phyloP scores from a whole-genome alignment of 1,140 invertebrate genomes.

The Euwallacea similis region DNA sequence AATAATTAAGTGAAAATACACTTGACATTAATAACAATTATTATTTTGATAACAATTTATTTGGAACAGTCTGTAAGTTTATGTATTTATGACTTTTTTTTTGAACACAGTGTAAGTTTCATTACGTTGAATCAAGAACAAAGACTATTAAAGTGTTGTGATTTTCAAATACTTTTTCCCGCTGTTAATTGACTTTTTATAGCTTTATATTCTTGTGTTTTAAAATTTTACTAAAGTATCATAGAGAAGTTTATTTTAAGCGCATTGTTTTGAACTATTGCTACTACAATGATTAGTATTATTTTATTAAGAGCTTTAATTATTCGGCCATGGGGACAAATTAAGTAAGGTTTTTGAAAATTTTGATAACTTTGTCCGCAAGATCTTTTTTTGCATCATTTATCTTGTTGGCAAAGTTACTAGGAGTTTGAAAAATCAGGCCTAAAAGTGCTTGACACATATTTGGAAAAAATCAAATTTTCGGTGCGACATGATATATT shows the following conservation, averaged over 20 bases:
- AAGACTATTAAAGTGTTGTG: slow-evolving; percentile 19
- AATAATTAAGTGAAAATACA: too few species aligned
- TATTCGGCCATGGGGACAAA: too few species aligned
- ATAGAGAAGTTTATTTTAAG: slow-evolving; percentile 12
- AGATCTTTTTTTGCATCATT: too few species aligned
- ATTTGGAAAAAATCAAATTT: not conserved
- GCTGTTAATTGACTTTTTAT: slow-evolving; percentile 15
- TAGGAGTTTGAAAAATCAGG: not conserved
- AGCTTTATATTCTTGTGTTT: slow-evolving; percentile 22
- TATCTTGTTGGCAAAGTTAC: not conserved
- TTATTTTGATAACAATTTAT: too few species aligned
- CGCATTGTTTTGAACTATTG: slow-evolving; percentile 12
- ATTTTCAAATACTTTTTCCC: slow-evolving; percentile 13
- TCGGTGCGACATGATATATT: not conserved
- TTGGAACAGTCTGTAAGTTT: too few species aligned
- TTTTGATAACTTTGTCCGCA: too few species aligned
- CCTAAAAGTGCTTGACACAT: not conserved
- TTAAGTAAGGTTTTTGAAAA: too few species aligned
- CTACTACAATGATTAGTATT: not conserved
- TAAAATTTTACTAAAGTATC: slow-evolving; percentile 5
- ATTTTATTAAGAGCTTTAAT: too few species aligned
- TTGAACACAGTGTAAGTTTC: slow-evolving; percentile 15
- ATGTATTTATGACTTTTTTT: not conserved
- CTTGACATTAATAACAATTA: too few species aligned
- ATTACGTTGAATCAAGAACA: slow-evolving; percentile 13